Conservation (phyloP, 2,113 vertebrate genomes). For the Antechinus flavipes region DNA sequence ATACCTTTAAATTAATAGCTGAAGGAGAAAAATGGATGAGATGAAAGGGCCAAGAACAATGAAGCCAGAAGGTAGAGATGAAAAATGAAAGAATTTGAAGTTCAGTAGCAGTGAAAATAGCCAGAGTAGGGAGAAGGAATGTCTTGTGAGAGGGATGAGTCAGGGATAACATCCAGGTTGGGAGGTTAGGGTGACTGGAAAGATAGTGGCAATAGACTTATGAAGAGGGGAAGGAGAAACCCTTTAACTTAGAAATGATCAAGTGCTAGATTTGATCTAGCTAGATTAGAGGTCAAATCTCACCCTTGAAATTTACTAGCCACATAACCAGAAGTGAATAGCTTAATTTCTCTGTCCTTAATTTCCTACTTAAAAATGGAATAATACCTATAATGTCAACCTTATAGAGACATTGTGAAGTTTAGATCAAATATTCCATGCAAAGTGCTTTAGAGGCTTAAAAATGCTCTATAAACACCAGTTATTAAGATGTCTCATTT, state of each 20-base stretch:
- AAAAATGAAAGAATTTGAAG: neutral
- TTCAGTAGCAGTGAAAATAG: neutral
- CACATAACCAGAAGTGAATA: too few species aligned
- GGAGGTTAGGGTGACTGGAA: neutral
- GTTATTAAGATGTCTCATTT: neutral
- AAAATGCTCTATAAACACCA: neutral
- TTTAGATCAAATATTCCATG: neutral
- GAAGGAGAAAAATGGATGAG: neutral
- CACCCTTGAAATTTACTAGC: neutral
- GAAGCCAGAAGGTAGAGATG: neutral
- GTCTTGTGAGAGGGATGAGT: neutral
- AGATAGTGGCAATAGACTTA: neutral
- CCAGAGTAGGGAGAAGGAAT: neutral
- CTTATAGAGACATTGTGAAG: neutral
- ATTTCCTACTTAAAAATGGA: neutral
- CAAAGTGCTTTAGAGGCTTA: neutral
- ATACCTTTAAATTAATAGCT: neutral
- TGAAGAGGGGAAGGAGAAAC: neutral
- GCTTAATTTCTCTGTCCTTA: neutral
- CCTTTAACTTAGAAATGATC: neutral
- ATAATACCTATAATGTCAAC: neutral
- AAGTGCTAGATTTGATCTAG: too few species aligned
- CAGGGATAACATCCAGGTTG: neutral
- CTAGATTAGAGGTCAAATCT: neutral
- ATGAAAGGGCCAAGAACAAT: neutral